A percentile compares a stretch with the other conserved stretches of the same genome.
Evolutionary conservation across 2,113 vertebrate genomes (phyloP).

Genomic region (Mus pahari): DNA sequence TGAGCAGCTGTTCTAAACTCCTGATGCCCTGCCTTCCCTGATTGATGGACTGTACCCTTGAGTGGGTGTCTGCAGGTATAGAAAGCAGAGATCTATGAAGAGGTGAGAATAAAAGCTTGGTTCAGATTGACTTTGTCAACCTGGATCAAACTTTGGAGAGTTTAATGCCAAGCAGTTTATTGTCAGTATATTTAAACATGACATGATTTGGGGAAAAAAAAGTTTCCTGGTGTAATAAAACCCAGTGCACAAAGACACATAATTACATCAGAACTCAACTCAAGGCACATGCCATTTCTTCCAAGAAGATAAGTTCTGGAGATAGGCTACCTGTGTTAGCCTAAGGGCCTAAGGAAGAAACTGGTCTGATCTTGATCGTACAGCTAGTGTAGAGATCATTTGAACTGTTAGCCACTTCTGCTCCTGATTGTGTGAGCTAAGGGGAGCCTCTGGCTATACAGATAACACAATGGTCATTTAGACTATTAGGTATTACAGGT

Average conservation of each 20-base stretch:
- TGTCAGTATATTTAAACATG: neutral
- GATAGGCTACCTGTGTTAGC: neutral
- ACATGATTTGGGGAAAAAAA: neutral
- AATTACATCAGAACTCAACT: neutral
- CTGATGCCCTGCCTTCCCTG: neutral
- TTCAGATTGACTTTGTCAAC: neutral
- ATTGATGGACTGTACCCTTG: neutral
- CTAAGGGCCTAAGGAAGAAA: neutral
- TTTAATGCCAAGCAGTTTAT: neutral
- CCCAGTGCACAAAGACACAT: neutral
- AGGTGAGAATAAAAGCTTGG: neutral
- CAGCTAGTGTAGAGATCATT: neutral
- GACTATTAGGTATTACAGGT: neutral
- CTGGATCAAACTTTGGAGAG: neutral
- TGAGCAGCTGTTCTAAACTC: neutral
- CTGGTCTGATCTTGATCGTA: neutral
- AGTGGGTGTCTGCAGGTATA: neutral
- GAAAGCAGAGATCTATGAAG: neutral
- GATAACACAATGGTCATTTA: neutral
- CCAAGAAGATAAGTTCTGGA: neutral
- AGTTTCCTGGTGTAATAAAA: neutral
- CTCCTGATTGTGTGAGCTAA: neutral
- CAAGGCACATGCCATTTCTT: neutral
- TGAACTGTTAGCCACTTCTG: neutral
- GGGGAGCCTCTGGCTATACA: neutral